Percentiles rank a stretch among this genome's conserved stretches.
phyloP scores from a whole-genome alignment of 1,140 invertebrate species.

The Leptinotarsa lineolata region DNA sequence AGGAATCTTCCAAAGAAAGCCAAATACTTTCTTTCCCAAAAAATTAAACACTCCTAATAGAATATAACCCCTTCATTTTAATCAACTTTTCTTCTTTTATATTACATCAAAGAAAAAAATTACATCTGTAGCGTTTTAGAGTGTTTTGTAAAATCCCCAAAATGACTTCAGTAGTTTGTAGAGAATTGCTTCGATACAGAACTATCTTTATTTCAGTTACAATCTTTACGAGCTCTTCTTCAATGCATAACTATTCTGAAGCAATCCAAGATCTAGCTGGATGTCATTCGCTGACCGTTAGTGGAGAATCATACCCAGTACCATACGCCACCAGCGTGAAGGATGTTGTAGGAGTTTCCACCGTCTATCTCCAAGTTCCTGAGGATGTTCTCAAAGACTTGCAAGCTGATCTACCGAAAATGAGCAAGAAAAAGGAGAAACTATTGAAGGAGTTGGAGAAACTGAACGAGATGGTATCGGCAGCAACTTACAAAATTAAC shows the following conservation, averaged over 20 bases:
- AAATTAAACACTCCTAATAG: too few species aligned
- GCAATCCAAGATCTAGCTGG: conserved; percentile 42
- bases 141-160: too few species aligned
- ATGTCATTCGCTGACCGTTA: conserved; percentile 26
- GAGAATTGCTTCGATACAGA: too few species aligned
- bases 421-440: conserved; percentile 54
- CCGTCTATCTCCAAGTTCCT: conserved; percentile 43
- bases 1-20: too few species aligned
- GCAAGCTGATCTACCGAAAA: conserved; percentile 45
- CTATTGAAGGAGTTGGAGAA: conserved; percentile 54
- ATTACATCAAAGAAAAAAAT: too few species aligned
- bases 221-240: neutral
- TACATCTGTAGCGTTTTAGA: too few species aligned
- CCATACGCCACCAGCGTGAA: conserved; percentile 26
- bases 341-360: conserved; percentile 37
- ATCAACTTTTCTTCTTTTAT: too few species aligned
- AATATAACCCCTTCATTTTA: too few species aligned
- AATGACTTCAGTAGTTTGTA: too few species aligned
- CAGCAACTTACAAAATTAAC: conserved; percentile 49
- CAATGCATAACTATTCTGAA: neutral
- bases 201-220: too few species aligned
- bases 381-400: conserved; percentile 37
- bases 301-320: neutral
- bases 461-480: conserved; percentile 48
- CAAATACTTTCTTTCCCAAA: too few species aligned